A percentile compares a stretch with the other conserved stretches of the same genome.
These are phyloP conservation scores for Scaptomyza reducta DNA, from an alignment of 2,888 invertebrate species.

Conservation along the genomic window DNA sequence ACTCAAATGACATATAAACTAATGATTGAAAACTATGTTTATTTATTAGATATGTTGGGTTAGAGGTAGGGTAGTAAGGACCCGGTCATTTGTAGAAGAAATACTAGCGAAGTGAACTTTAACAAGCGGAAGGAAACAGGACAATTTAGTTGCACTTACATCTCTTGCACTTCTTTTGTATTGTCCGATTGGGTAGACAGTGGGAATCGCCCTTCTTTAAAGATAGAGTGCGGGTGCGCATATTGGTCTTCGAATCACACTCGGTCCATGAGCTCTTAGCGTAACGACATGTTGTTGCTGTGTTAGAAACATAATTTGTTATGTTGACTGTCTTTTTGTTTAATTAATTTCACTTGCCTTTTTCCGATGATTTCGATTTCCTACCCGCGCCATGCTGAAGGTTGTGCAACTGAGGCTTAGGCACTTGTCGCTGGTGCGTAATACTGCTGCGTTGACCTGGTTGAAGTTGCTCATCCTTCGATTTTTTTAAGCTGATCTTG, in stretches of 20 bases:
- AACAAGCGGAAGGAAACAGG: not conserved
- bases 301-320: constrained; percentile 7
- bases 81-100: not conserved
- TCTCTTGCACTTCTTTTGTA: constrained; percentile 96
- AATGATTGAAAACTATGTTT: no score
- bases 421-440: constrained; percentile 78
- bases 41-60: no score
- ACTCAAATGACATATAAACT: no score
- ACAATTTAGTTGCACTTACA: constrained; percentile 85
- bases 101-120: not conserved
- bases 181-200: constrained; percentile 92
- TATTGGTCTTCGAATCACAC: constrained; percentile 93
- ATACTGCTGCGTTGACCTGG: constrained; percentile 52
- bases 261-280: constrained; percentile 94
- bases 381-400: constrained; percentile 68
- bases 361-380: constrained; percentile 66
- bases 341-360: constrained; percentile 32
- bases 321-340: not conserved
- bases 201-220: constrained; percentile 92
- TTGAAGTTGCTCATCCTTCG: constrained; percentile 54
- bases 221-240: constrained; percentile 91
- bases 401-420: constrained; percentile 73
- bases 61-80: no score
- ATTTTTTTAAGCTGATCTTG: constrained; percentile 54
- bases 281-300: constrained; percentile 90